Percentiles rank a stretch among this genome's conserved stretches.
Evolutionary conservation across 2,797 vertebrate genomes (phyloP).

Genomic region (Alca torda): DNA sequence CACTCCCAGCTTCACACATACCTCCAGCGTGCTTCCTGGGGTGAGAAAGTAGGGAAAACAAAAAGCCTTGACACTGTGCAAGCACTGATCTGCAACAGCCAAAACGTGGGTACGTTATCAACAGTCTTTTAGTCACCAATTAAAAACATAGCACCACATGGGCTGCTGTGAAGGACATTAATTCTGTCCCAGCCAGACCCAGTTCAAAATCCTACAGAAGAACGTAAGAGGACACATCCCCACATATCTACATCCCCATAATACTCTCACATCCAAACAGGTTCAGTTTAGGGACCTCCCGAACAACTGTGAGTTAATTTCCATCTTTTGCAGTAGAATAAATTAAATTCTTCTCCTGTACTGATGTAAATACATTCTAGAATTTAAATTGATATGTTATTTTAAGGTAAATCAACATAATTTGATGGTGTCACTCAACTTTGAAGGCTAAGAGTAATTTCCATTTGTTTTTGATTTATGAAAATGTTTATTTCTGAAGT

Average conservation of each 20-base stretch:
- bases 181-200: not conserved
- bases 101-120: not conserved
- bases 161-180: not conserved
- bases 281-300: not conserved
- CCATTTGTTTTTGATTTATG: not conserved
- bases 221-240: not conserved
- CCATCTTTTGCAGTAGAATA: not conserved
- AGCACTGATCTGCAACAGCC: not conserved
- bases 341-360: not conserved
- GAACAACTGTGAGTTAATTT: not conserved
- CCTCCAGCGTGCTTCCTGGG: not conserved
- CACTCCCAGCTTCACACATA: not conserved
- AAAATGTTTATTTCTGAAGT: not conserved
- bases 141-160: not conserved
- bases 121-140: not conserved
- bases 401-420: not conserved
- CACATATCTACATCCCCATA: not conserved
- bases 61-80: not conserved
- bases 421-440: not conserved
- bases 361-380: not conserved
- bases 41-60: not conserved
- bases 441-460: not conserved
- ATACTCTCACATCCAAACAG: not conserved
- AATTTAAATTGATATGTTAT: not conserved
- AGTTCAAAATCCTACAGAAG: not conserved